A percentile compares a stretch with the other conserved stretches of the same genome.
Conservation (phyloP, 2,113 vertebrate species). For the Hucho hucho region DNA sequence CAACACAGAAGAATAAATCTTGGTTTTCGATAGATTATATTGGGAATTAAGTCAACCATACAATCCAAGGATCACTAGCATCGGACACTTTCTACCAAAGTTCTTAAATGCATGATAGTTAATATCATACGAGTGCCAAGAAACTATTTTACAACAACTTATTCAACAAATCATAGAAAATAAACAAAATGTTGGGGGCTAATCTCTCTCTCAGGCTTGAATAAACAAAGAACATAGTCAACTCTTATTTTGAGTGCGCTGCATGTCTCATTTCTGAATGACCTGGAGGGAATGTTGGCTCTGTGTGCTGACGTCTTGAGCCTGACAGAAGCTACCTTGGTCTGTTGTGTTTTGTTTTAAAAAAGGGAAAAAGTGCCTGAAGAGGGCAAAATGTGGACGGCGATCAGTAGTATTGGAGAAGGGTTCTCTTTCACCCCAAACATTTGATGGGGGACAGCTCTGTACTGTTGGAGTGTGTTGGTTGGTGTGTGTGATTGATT, state of each 20-base stretch:
- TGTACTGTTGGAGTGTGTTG: not conserved
- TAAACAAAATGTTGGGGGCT: constrained; percentile 33
- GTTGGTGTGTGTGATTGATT: not conserved
- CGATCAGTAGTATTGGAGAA: constrained; percentile 63
- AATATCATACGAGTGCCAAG: constrained; percentile 28
- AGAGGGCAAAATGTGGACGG: constrained; percentile 37
- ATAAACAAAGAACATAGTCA: constrained; percentile 25
- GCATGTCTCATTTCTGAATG: constrained; percentile 31
- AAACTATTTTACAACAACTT: constrained; percentile 49
- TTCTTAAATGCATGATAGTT: constrained; percentile 38
- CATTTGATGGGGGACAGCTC: not conserved
- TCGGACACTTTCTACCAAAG: constrained; percentile 48
- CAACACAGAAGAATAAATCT: constrained; percentile 68
- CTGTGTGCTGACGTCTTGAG: not conserved
- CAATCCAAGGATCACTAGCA: constrained; percentile 46
- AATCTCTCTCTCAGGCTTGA: constrained; percentile 19
- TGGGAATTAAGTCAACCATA: constrained; percentile 58
- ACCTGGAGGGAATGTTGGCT: constrained; percentile 28
- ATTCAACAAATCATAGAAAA: constrained; percentile 47
- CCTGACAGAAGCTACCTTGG: constrained; percentile 18
- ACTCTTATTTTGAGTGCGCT: constrained; percentile 21
- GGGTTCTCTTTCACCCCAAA: constrained; percentile 9
- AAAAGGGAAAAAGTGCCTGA: constrained; percentile 44
- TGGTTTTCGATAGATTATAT: constrained; percentile 61
- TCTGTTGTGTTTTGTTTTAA: constrained; percentile 6